phyloP scores from a whole-genome alignment of 2,113 vertebrate genomes.

The Periophthalmodon schlosseri region DNA sequence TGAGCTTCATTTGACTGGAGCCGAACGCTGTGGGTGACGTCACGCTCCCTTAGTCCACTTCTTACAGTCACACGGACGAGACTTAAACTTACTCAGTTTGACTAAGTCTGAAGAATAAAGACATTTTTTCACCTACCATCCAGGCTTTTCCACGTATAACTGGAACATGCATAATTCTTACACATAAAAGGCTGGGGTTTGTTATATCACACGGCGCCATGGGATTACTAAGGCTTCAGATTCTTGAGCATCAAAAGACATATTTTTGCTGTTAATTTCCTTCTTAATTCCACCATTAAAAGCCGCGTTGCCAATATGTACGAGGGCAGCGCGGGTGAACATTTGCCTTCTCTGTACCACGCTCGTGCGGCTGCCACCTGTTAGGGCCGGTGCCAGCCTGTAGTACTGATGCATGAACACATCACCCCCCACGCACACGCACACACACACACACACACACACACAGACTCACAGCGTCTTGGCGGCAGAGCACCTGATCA shows the following conservation, averaged over 20 bases:
- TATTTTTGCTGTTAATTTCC: background rate
- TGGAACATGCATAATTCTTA: too few species aligned
- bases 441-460: constrained; percentile 7
- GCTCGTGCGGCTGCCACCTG: constrained; percentile 27
- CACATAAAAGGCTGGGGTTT: background rate
- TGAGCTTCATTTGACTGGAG: too few species aligned
- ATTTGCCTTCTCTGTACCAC: constrained; percentile 16
- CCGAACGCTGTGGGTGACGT: too few species aligned
- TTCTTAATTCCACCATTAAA: background rate
- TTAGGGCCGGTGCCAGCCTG: constrained; percentile 28
- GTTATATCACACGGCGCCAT: background rate
- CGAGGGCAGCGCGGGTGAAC: constrained; percentile 26
- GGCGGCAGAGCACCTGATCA: constrained; percentile 51
- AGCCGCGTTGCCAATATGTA: background rate
- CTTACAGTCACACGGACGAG: too few species aligned
- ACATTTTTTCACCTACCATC: too few species aligned
- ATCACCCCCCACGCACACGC: background rate
- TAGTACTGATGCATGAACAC: constrained; percentile 26
- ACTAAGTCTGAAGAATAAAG: too few species aligned
- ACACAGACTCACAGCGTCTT: constrained; percentile 26
- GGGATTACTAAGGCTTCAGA: background rate
- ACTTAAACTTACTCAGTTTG: too few species aligned
- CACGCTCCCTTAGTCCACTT: too few species aligned
- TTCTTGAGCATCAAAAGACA: background rate
- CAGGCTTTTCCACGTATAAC: too few species aligned